Base-by-base conservation (phyloP, 2,888 invertebrate genomes). In the Thera britannica region DNA sequence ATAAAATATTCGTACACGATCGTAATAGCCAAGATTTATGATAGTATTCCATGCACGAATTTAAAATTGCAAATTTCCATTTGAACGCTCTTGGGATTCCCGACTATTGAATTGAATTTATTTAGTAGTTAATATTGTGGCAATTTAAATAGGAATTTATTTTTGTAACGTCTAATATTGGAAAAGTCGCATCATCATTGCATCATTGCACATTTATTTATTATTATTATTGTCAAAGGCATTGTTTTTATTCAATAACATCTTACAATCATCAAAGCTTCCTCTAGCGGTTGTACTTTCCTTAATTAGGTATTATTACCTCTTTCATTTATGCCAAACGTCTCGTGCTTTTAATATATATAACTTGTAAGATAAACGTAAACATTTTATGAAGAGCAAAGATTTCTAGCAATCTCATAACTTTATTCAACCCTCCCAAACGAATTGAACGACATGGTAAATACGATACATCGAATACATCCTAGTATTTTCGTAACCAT, bases 401-500 rank as follows among this genome's bases (percentile, higher is more conserved):
- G 52, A 1, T 12, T 56, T n/a, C 3, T 11, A 55, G 54, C 36
- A 34, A 52, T 52, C 12, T 9, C 7, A 55, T 46, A 48, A 36
- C 48, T n/a, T 49, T 46, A 46, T 46, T 46, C 44, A 38, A 41
- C 35, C 52, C 46, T 54, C 46, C 52, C 34, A 11, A 54, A 41
- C 38, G 55, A 49, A 60, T 38, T 46, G 56, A 57, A 56, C 41
- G 58, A 51, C 48, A 55, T 36, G 38, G 46, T 62, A 65, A 68
- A 62, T 41, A 62, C 44, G 49, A 59, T 69, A 61, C 58, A 51
- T 51, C 23, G 5, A 44, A 23, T 12, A 54, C 55, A 56, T 54
- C 62, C 65, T 55, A 38, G 58, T 68, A 64, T 65, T 68, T 65
- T 65, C n/a, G 48, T 63, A 57, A 41, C 73, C 72, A 67, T 75